Conservation (phyloP, 2,113 vertebrate genomes). For the Benitochromis conjunctus region DNA sequence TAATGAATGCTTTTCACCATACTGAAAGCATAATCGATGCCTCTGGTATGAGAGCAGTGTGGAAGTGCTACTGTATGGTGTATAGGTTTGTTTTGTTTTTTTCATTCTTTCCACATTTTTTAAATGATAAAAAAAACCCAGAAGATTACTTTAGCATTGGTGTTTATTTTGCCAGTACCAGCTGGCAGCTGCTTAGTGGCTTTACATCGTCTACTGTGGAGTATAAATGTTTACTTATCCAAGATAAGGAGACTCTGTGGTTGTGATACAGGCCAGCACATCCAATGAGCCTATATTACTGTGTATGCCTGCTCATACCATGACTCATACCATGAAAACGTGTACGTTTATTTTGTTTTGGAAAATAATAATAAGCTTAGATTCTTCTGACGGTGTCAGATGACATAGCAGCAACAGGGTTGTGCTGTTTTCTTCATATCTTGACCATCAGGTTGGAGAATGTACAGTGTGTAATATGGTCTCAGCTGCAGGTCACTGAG, state of each 20-base stretch:
- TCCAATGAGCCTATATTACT: background rate
- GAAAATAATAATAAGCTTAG: background rate
- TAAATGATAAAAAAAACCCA: rapidly evolving
- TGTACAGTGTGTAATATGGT: background rate
- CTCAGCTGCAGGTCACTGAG: background rate
- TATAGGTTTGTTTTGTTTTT: background rate
- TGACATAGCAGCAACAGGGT: background rate
- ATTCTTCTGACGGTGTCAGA: background rate
- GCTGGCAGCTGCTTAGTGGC: background rate
- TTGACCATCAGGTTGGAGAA: background rate
- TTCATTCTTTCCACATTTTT: background rate
- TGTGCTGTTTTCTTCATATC: background rate
- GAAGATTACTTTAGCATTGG: background rate
- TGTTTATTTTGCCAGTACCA: too few species aligned
- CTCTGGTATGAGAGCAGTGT: rapidly evolving
- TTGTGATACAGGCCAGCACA: background rate
- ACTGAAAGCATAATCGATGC: background rate
- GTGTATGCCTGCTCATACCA: background rate
- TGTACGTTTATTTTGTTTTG: background rate
- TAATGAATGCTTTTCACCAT: rapidly evolving
- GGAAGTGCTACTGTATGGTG: background rate
- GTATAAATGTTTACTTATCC: background rate
- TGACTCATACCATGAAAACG: rapidly evolving
- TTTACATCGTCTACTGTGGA: background rate
- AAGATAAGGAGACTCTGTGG: too few species aligned